Conservation (phyloP, 2,888 invertebrate genomes). For the Ophraella communa region DNA sequence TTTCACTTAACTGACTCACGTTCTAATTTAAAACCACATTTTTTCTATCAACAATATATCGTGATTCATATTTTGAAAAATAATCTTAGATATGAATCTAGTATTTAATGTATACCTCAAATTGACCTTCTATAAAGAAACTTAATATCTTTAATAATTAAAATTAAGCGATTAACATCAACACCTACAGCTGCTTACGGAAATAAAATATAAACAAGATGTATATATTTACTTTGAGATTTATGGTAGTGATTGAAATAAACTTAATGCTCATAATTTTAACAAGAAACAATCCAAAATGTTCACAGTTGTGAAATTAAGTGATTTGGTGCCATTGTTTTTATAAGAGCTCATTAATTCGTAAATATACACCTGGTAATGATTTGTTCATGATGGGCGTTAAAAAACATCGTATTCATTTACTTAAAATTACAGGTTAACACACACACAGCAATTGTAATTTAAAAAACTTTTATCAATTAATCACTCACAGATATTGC, state of each 20-base stretch:
- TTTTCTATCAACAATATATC: conserved; percentile 4
- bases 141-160: conserved; percentile 2
- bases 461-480: conserved; percentile 24
- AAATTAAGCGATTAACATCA: neutral
- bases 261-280: neutral
- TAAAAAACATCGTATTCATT: conserved; percentile 17
- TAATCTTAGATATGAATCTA: neutral
- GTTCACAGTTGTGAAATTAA: neutral
- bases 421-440: conserved; percentile 25
- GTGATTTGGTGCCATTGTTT: conserved; percentile 9
- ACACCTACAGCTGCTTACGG: neutral
- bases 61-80: conserved; percentile 17
- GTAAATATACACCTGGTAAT: conserved; percentile 31
- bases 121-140: conserved; percentile 18
- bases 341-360: conserved; percentile 16
- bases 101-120: conserved; percentile 21
- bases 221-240: neutral
- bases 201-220: neutral
- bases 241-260: neutral
- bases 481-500: conserved; percentile 24
- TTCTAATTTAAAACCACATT: conserved; percentile 4
- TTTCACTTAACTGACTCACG: neutral
- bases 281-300: neutral
- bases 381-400: conserved; percentile 31
- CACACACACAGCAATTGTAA: conserved; percentile 21